These are phyloP conservation scores for Eutrigla gurnardus DNA, from an alignment of 2,797 vertebrate genomes.

Conservation along the genomic window DNA sequence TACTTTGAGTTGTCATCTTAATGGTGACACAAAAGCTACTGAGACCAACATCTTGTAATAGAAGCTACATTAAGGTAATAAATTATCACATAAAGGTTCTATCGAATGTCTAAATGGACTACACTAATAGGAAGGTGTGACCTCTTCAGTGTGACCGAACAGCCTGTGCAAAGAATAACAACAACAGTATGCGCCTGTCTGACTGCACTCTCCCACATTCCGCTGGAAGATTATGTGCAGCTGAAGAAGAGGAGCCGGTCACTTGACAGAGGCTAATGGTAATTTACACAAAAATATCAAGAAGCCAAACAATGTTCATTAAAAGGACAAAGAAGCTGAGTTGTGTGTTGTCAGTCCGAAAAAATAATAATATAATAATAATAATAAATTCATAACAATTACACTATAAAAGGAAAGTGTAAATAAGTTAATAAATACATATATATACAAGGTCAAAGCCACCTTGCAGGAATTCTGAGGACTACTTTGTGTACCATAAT, in stretches of 20 bases:
- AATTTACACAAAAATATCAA: constrained; percentile 7
- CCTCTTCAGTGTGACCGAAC: constrained; percentile 29
- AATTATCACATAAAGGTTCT: not conserved
- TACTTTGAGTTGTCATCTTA: not conserved
- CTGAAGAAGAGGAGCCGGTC: constrained; percentile 44
- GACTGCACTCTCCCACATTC: constrained; percentile 65
- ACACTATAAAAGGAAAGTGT: not conserved
- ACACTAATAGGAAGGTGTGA: constrained; percentile 19
- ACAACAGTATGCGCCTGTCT: constrained; percentile 47
- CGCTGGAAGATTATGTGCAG: constrained; percentile 28
- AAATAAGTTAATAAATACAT: not conserved
- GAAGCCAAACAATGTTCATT: not conserved
- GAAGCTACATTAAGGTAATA: not conserved
- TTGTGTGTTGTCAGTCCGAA: constrained; percentile 5
- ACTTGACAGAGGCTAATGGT: constrained; percentile 27
- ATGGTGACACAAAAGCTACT: constrained; percentile 1
- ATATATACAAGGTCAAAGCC: not conserved
- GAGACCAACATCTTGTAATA: not conserved
- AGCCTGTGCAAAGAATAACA: constrained; percentile 49
- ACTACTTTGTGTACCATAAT: not conserved
- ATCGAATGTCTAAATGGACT: constrained; percentile 11
- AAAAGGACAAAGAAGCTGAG: not conserved
- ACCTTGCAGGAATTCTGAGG: not conserved
- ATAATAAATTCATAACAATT: not conserved
- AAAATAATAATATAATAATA: too few species aligned